Conservation (phyloP, 2,113 vertebrate genomes). For the Gavia stellata region DNA sequence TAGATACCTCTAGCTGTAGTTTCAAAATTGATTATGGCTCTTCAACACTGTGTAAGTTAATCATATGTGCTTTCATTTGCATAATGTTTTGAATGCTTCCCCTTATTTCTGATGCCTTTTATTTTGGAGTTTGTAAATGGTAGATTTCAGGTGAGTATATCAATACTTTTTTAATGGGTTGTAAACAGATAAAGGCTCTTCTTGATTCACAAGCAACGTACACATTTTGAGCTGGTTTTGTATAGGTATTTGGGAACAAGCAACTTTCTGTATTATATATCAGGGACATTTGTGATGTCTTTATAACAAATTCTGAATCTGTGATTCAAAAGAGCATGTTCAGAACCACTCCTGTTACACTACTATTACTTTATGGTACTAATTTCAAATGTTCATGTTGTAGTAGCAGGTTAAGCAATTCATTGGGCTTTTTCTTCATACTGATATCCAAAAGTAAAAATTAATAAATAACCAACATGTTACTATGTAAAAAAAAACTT, state of each 20-base stretch:
- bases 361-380: not conserved
- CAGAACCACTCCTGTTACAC: not conserved
- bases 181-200: not conserved
- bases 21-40: not conserved
- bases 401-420: not conserved
- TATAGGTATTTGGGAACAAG: not conserved
- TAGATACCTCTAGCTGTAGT: not conserved
- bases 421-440: fast-evolving
- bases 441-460: not conserved
- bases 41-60: not conserved
- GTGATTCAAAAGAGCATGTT: not conserved
- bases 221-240: not conserved
- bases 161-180: not conserved
- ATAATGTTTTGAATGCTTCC: not conserved
- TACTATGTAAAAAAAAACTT: not conserved
- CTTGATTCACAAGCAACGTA: not conserved
- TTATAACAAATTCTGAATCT: not conserved
- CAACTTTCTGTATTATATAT: not conserved
- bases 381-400: not conserved
- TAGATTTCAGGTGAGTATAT: not conserved
- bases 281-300: not conserved
- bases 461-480: not conserved
- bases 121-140: not conserved
- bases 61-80: not conserved
- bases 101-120: not conserved